Base-by-base conservation (phyloP, 2,888 invertebrate genomes). In the Dolichomitus sp. region DNA sequence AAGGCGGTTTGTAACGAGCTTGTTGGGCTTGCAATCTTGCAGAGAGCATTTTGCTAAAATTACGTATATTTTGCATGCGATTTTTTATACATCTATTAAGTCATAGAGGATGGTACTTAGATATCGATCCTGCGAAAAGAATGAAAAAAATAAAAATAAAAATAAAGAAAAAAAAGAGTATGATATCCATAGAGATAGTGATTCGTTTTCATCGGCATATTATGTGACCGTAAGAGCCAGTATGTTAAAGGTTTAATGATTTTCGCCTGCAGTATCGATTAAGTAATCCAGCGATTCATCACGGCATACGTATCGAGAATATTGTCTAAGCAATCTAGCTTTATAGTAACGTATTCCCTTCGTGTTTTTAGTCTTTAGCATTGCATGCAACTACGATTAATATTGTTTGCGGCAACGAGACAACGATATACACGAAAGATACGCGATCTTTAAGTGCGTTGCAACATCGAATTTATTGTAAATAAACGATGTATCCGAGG, bases 21-120 rank as follows among this genome's bases (percentile, higher is more conserved):
- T 83, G 74, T 52, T 72, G 76, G 85, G 88, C 84, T 87, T 85
- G 84, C 83, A 78, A 78, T 83, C 30, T 50, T 80, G 83, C 80
- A 68, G 59, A 83, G 81, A 85, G 82, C 78, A 82, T 54, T 75
- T 78, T 78, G 45, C 68, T 59, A 70, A 69, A 63, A 78, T 74
- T 88, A 87, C 84, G 73, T 84, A 75, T 89, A 84, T 82, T 81
- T 85, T 89, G 89, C 90, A 89, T 88, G 89, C 80, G 86, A 75
- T 81, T 86, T 82, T 80, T 50, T 57, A 33, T 79, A 73, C 68
- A 63, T 63, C 57, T 73, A 68, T 30, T 54, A 75, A 63, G 73
- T 69, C n/a, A 54, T 42, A 73, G 37, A 50, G 59, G 70, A 76
- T 37, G 61, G 59, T 52, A 76, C 52, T 52, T 72, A 63, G 23